Conservation (phyloP, 2,888 invertebrate species). For the Polydrusus tereticollis region DNA sequence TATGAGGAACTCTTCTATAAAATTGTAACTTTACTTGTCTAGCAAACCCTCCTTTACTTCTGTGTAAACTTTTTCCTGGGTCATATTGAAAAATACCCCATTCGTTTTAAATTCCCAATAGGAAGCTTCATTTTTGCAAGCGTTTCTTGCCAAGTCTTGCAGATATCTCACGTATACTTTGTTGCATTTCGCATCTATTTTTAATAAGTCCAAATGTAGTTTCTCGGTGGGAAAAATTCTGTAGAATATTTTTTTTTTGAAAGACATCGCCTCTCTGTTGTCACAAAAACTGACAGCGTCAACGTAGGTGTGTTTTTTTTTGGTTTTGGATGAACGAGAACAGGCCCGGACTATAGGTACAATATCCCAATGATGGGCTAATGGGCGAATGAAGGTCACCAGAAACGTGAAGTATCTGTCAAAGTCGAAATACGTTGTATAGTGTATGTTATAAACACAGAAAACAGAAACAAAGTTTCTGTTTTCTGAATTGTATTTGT, state of each 20-base stretch:
- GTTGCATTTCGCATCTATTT: slow-evolving; percentile 58
- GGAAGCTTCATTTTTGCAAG: slow-evolving; percentile 51
- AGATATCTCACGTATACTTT: slow-evolving; percentile 64
- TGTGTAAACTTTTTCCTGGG: slow-evolving; percentile 63
- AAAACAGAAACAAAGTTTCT: too few species aligned
- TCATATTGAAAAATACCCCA: slow-evolving; percentile 63
- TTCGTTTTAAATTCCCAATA: slow-evolving; percentile 66
- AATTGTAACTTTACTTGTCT: slow-evolving; percentile 59
- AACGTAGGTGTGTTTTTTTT: too few species aligned
- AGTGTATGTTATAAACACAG: too few species aligned
- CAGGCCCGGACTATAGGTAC: too few species aligned
- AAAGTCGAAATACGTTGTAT: too few species aligned
- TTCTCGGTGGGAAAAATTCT: slow-evolving; percentile 60
- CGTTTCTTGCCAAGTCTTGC: slow-evolving; percentile 58
- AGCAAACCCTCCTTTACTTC: slow-evolving; percentile 60
- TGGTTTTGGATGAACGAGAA: too few species aligned
- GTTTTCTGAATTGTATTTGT: too few species aligned
- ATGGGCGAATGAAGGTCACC: too few species aligned
- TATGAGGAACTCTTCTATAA: too few species aligned
- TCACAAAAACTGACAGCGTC: not conserved
- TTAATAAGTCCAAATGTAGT: slow-evolving; percentile 59
- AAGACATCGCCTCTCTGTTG: slow-evolving; percentile 16
- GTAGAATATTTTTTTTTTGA: slow-evolving; percentile 57
- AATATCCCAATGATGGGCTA: too few species aligned
- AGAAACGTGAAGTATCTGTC: too few species aligned